phyloP scores from a whole-genome alignment of 2,797 vertebrate species.

The Lepus oiostolus region DNA sequence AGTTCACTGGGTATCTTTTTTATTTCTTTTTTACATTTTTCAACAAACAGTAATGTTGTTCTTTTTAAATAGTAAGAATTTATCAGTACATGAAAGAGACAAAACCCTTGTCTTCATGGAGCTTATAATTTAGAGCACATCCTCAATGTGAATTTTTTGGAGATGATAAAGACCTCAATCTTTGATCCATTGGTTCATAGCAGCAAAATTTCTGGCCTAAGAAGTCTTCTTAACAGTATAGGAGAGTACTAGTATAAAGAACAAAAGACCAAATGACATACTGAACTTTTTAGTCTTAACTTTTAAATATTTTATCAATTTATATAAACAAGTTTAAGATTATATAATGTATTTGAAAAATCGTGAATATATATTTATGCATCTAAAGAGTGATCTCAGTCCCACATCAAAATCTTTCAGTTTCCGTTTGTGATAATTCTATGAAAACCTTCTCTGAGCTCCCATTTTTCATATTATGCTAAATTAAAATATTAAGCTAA shows the following conservation, averaged over 20 bases:
- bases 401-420: background rate
- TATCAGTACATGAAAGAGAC: background rate
- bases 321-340: constrained; percentile 12
- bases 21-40: background rate
- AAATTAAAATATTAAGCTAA: background rate
- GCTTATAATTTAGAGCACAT: background rate
- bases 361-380: background rate
- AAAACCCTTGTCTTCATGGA: background rate
- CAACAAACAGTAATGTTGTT: background rate
- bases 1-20: background rate
- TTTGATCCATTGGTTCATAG: background rate
- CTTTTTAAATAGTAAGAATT: background rate
- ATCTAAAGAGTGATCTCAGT: background rate
- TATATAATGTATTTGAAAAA: background rate
- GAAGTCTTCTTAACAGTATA: background rate
- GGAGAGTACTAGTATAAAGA: background rate
- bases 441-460: background rate
- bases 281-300: background rate
- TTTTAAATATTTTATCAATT: background rate
- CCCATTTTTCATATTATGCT: background rate
- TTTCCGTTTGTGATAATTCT: background rate
- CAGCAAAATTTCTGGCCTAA: background rate
- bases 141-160: background rate
- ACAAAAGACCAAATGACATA: background rate
- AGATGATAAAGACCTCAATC: background rate